Evolutionary conservation across 2,797 vertebrate genomes (phyloP).

Genomic region (Malurus leucopterus): DNA sequence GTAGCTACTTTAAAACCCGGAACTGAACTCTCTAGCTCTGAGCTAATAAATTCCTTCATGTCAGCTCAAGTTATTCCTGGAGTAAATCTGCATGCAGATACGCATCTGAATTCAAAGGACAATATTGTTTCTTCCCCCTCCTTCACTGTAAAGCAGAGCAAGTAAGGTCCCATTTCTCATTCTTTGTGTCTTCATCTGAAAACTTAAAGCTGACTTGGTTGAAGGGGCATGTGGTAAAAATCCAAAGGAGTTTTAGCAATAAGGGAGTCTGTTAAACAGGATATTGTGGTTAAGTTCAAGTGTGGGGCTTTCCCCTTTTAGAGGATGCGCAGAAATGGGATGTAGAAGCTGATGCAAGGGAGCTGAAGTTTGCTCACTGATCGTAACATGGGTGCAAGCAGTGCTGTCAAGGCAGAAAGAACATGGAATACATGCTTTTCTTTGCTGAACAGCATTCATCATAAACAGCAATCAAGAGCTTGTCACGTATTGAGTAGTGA

Average conservation of each 20-base stretch:
- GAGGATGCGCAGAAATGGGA: neutral
- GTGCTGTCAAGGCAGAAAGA: neutral
- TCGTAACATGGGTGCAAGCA: neutral
- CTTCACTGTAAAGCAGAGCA: neutral
- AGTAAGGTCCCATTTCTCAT: neutral
- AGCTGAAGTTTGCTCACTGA: neutral
- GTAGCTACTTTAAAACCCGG: neutral
- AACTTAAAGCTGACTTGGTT: neutral
- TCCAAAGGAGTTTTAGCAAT: neutral
- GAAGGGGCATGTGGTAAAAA: neutral
- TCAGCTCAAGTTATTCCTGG: neutral
- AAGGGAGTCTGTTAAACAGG: neutral
- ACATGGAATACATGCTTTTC: neutral
- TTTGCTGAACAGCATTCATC: neutral
- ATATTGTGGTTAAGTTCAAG: neutral
- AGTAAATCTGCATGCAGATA: neutral
- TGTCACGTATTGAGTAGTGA: neutral
- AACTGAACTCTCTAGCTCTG: neutral
- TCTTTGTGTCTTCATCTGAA: neutral
- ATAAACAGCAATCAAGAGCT: neutral
- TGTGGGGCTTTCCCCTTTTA: neutral
- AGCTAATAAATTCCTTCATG: neutral
- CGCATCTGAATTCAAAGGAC: neutral
- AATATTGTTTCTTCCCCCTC: neutral
- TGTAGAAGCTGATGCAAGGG: neutral